phyloP scores from a whole-genome alignment of 2,797 vertebrate genomes.

The Kryptolebias ocellatus region DNA sequence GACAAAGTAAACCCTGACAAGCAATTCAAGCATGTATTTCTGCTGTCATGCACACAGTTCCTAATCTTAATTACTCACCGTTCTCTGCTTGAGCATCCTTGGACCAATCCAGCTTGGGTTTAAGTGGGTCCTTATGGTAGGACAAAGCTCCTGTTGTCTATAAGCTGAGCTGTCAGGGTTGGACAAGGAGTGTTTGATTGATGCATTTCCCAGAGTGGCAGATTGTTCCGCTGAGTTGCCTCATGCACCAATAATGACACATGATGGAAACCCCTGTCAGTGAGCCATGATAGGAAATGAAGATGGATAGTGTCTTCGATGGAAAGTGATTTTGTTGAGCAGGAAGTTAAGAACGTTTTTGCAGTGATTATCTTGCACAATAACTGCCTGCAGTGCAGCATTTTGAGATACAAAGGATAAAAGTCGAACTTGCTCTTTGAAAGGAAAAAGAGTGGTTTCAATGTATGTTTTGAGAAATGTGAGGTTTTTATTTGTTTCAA shows the following conservation, averaged over 20 bases:
- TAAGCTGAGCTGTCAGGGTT: conserved; percentile 62
- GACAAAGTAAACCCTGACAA: conserved; percentile 52
- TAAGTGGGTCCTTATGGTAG: conserved; percentile 56
- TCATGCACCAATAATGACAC: conserved; percentile 86
- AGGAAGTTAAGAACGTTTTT: conserved; percentile 77
- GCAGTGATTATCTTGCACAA: conserved; percentile 71
- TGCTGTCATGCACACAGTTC: conserved; percentile 58
- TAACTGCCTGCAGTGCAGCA: conserved; percentile 60
- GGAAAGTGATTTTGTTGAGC: conserved; percentile 82
- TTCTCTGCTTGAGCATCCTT: conserved; percentile 30
- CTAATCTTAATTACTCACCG: conserved; percentile 72
- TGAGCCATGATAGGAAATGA: conserved; percentile 79
- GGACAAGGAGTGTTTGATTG: conserved; percentile 79
- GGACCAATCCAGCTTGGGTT: conserved; percentile 43
- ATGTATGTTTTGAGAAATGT: not conserved
- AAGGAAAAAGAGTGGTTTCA: not conserved
- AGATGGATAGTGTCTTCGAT: conserved; percentile 81
- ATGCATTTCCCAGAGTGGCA: conserved; percentile 78
- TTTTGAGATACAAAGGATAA: conserved; percentile 10
- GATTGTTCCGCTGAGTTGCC: conserved; percentile 81
- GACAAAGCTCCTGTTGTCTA: conserved; percentile 57
- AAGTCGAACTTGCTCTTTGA: not conserved
- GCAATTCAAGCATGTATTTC: conserved; percentile 47
- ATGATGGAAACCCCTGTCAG: conserved; percentile 86
- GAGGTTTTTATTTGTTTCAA: not conserved